These are phyloP conservation scores for Ditylenchus weischeri DNA, from an alignment of 2,888 invertebrate genomes.

Conservation along the genomic window DNA sequence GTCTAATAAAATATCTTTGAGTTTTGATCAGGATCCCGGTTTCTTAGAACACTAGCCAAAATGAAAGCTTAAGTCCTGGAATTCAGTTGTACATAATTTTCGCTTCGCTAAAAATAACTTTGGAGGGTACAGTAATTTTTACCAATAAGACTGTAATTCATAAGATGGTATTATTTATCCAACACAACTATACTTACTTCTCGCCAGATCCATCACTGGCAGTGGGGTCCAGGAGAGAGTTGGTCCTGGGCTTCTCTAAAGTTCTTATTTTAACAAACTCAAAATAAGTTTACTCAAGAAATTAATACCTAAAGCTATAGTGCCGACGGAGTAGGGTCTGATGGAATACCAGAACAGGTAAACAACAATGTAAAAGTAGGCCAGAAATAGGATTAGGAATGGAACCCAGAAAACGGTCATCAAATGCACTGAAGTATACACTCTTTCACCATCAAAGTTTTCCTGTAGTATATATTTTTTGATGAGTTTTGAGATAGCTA, in stretches of 20 bases:
- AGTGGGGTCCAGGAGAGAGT: slow-evolving; percentile 16
- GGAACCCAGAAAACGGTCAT: slow-evolving; percentile 41
- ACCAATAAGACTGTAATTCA: too few relatives aligned
- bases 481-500: not conserved
- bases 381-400: slow-evolving; percentile 33
- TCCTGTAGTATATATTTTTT: slow-evolving; percentile 24
- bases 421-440: slow-evolving; percentile 35
- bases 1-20: too few relatives aligned
- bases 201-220: slow-evolving; percentile 27
- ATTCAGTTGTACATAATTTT: too few relatives aligned
- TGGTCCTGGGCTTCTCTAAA: slow-evolving; percentile 9
- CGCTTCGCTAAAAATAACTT: too few relatives aligned
- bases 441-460: slow-evolving; percentile 30
- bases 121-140: too few relatives aligned
- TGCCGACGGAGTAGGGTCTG: slow-evolving; percentile 23
- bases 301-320: not conserved
- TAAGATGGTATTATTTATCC: too few relatives aligned
- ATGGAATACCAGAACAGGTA: slow-evolving; percentile 37
- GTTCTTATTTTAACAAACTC: not conserved
- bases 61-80: too few relatives aligned
- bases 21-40: too few relatives aligned
- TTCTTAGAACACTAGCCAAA: too few relatives aligned
- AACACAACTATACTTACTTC: slow-evolving; percentile 11
- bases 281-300: not conserved
- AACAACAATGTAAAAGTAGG: slow-evolving; percentile 38